Conservation (phyloP, 2,888 invertebrate genomes). For the Galeruca laticollis region DNA sequence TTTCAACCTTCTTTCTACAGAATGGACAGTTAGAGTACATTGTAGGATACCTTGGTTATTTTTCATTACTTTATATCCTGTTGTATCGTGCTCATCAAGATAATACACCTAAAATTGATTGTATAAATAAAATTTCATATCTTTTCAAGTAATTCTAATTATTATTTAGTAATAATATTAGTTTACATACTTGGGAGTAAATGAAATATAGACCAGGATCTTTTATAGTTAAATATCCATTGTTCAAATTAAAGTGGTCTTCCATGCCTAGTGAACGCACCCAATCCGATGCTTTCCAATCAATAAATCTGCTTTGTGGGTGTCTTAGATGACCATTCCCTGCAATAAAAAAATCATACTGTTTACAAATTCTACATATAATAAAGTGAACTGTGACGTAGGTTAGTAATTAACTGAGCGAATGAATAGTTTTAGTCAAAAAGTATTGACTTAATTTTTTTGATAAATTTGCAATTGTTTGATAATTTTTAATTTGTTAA, state of each 20-base stretch:
- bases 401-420: no score
- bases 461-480: no score
- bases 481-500: no score
- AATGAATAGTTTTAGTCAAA: no score
- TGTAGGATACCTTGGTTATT: slow-evolving; percentile 75
- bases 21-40: slow-evolving; percentile 78
- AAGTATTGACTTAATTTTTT: no score
- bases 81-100: slow-evolving; percentile 80
- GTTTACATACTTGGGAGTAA: slow-evolving; percentile 75
- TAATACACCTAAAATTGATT: slow-evolving; percentile 78
- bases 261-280: slow-evolving; percentile 73
- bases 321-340: slow-evolving; percentile 78
- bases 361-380: no score
- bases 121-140: background rate
- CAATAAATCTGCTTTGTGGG: slow-evolving; percentile 73
- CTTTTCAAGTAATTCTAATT: no score
- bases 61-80: slow-evolving; percentile 79
- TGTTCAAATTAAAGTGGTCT: slow-evolving; percentile 72
- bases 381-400: no score
- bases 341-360: slow-evolving; percentile 48
- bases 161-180: background rate
- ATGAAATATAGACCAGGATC: slow-evolving; percentile 81
- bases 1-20: slow-evolving; percentile 69
- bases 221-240: slow-evolving; percentile 76
- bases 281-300: slow-evolving; percentile 77